Evolutionary conservation across 1,140 invertebrate species (phyloP).

Genomic region (Nasonia vitripennis): DNA sequence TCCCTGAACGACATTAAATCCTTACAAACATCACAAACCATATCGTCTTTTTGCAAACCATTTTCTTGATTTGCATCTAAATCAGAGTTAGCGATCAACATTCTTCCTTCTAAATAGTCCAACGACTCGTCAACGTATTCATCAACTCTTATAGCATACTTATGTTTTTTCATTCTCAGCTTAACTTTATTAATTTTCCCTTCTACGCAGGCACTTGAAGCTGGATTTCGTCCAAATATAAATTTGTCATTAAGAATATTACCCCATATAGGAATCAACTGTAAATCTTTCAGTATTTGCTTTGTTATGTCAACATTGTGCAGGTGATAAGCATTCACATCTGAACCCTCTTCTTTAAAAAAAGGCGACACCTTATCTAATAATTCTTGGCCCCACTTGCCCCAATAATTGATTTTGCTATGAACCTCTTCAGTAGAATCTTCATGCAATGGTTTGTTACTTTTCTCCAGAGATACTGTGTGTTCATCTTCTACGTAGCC

Average conservation of each 20-base stretch:
- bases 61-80: background rate
- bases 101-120: background rate
- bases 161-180: background rate
- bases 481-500: background rate
- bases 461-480: too few species aligned
- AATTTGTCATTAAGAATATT: background rate
- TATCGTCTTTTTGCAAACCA: background rate
- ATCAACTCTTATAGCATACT: background rate
- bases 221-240: background rate
- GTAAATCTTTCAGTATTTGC: background rate
- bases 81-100: background rate
- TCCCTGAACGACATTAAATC: background rate
- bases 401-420: background rate
- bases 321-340: background rate
- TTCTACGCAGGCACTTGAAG: background rate
- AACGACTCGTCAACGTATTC: background rate
- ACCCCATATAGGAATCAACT: conserved; percentile 1
- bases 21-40: conserved; percentile 9
- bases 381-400: background rate
- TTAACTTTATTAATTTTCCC: conserved; percentile 9
- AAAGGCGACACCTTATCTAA: background rate
- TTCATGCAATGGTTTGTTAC: background rate
- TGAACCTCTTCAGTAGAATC: background rate
- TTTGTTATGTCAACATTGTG: background rate
- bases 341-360: conserved; percentile 4